Evolutionary conservation across 2,888 invertebrate species (phyloP), one percentile per base, ranked within the genome.

Genomic region (Ennomos erosarius): DNA sequence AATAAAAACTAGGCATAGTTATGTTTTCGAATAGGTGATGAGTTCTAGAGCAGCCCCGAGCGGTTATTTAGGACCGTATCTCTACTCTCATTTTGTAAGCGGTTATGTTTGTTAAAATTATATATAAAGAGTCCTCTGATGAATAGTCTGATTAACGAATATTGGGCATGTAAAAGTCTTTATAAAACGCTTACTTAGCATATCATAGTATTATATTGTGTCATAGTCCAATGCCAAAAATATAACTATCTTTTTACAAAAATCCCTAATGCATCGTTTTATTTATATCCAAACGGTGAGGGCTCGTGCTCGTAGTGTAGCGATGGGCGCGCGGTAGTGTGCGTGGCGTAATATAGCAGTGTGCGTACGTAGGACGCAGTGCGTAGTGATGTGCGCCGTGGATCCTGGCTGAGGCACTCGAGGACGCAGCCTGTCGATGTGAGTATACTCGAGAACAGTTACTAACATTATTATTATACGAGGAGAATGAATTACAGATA

Each of bases 191-290:
- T 92, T 92, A 92, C 90, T 90, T 92, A 92, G 92, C 92, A 92
- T 92, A 92, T 92, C 92, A 92, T 92, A 91, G 92, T 92, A 92
- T 92, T 91, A 91, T 92, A 92, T 92, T 91, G 92, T 91, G 92
- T 92, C 92, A 92, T 92, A 92, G 92, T 92, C 92, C 90, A 91
- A 92, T 91, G 92, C 92, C 92, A 92, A 92, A 91, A 92, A 91
- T 91, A 92, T 92, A 92, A 92, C 90, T 92, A 92, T 92, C 92
- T 92, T 92, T 92, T 91, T 92, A 91, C 89, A 90, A 90, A 92
- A 92, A 92, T 90, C 89, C 88, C 81, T 84, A 88, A 79, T 71
- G 71, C 76, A 82, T 90, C 79, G 90, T 91, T 91, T 91, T 88
- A 91, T 91, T 91, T 90, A 79, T 74, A 80, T 82, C 78, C 75